Percentiles rank a stretch among this genome's conserved stretches.
These are phyloP conservation scores for Ptychodera flava DNA, from an alignment of 35 echinoderm and acorn worm genomes.

Conservation along the genomic window DNA sequence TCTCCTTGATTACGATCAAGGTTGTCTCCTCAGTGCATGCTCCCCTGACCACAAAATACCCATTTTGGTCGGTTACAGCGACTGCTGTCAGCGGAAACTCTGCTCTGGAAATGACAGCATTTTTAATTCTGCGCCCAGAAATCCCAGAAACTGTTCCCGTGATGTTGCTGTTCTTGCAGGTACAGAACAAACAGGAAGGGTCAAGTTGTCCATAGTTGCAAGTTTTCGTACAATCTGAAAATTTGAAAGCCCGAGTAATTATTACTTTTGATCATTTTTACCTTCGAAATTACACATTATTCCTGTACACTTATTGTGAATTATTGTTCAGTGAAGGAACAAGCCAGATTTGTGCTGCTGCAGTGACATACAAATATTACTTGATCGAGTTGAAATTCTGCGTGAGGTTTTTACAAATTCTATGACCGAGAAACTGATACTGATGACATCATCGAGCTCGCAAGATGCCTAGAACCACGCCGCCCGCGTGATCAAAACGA, in stretches of 20 bases:
- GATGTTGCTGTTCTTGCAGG: background rate
- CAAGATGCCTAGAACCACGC: too few species aligned
- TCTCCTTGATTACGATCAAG: background rate
- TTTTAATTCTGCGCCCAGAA: background rate
- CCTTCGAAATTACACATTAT: too few species aligned
- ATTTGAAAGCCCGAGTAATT: background rate
- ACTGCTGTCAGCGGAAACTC: background rate
- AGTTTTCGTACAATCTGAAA: background rate
- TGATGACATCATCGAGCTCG: too few species aligned
- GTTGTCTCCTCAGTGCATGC: background rate
- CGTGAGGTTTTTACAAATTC: too few species aligned
- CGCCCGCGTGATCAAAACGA: too few species aligned
- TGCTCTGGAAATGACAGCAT: background rate
- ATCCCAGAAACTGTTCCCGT: background rate
- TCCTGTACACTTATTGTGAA: too few species aligned
- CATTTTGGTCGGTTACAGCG: background rate
- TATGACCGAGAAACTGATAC: too few species aligned
- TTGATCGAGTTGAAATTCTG: too few species aligned
- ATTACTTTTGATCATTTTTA: too few species aligned
- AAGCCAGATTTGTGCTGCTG: too few species aligned
- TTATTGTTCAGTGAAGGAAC: too few species aligned
- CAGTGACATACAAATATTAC: too few species aligned
- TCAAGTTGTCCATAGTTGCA: background rate
- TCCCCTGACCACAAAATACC: background rate
- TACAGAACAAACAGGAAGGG: background rate